phyloP scores from a whole-genome alignment of 37 sponge, comb jelly and placozoan genomes.

The Oscarella lobularis region DNA sequence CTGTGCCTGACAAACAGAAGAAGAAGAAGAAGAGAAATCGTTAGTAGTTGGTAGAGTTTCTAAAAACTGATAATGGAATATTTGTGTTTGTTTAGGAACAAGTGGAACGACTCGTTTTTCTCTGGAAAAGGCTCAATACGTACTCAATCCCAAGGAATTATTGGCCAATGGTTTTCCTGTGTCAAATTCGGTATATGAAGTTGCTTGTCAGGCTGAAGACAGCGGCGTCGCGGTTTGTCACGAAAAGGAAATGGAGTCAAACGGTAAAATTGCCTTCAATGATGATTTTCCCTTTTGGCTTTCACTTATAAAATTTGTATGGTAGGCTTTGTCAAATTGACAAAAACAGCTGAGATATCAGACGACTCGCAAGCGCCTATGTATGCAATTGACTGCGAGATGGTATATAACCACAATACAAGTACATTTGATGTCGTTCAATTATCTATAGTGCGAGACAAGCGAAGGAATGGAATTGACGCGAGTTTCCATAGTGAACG shows the following conservation, averaged over 20 bases:
- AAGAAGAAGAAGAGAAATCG: no score
- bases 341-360: not conserved
- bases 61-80: no score
- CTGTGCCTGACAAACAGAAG: not conserved
- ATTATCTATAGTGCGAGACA: constrained; percentile 22
- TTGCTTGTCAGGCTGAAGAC: constrained; percentile 1
- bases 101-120: no score
- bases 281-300: not conserved
- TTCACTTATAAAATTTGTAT: not conserved
- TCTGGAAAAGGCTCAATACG: no score
- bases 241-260: constrained; percentile 1
- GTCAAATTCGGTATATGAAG: no score
- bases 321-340: no score
- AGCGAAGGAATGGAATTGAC: constrained; percentile 46
- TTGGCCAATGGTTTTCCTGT: no score
- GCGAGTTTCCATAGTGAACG: constrained; percentile 74
- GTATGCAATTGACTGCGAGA: constrained; percentile 81
- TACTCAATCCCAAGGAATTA: no score
- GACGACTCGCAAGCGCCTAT: constrained; percentile 18
- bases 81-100: no score
- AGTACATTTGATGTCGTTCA: not conserved
- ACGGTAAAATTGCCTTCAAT: not conserved
- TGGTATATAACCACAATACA: constrained; percentile 31
- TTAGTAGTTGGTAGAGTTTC: no score
- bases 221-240: not conserved